These are phyloP conservation scores for Balanococcus diminutus DNA, from an alignment of 2,888 invertebrate species.

Conservation along the genomic window DNA sequence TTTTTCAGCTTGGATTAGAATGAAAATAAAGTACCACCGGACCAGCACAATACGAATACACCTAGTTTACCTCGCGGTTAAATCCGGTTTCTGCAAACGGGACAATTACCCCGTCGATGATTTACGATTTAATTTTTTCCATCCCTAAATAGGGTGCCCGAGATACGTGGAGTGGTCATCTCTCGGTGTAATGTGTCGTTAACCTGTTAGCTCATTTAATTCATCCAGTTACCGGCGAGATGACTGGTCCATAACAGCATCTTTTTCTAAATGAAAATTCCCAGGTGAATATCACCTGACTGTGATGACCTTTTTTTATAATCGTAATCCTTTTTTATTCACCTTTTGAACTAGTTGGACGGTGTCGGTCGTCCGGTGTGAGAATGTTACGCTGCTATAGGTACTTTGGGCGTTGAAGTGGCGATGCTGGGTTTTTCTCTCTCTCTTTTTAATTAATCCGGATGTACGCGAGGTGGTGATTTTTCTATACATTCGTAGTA, in stretches of 20 bases:
- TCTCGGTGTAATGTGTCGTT: neutral
- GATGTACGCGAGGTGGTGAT: neutral
- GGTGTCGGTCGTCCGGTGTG: neutral
- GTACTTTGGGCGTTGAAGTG: too few species aligned
- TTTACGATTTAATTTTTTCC: slow-evolving; percentile 26
- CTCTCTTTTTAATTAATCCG: neutral
- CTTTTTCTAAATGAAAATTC: slow-evolving; percentile 3
- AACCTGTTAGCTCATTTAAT: slow-evolving; percentile 42
- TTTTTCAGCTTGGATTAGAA: neutral
- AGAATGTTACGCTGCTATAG: neutral
- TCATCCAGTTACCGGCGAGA: slow-evolving; percentile 38
- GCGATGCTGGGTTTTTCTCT: neutral
- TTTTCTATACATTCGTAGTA: neutral
- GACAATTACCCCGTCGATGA: neutral
- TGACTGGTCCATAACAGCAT: slow-evolving; percentile 39
- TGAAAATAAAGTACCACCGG: neutral
- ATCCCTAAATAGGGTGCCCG: slow-evolving; percentile 45
- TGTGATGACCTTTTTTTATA: slow-evolving; percentile 2
- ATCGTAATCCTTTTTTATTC: slow-evolving; percentile 42
- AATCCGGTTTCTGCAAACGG: slow-evolving; percentile 34
- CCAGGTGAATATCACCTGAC: slow-evolving; percentile 47
- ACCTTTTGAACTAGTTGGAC: neutral
- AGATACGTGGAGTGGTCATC: slow-evolving; percentile 31
- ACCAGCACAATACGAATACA: neutral
- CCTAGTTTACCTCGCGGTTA: neutral